Percentiles rank a stretch among this genome's conserved stretches.
Conservation (phyloP, 1,140 invertebrate genomes). For the Hermatobates lingyangjiaoensis region DNA sequence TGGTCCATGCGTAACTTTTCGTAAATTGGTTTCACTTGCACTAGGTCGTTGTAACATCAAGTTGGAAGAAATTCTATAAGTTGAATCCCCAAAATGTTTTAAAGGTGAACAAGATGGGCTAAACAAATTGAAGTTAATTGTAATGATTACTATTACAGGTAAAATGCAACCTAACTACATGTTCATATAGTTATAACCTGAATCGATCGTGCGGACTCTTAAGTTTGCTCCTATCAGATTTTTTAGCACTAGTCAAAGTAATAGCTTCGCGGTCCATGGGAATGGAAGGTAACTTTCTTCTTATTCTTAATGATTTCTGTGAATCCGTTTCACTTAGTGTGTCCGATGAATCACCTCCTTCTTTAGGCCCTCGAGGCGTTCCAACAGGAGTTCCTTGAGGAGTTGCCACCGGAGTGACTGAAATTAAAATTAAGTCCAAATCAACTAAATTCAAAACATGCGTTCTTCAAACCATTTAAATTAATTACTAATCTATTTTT, state of each 20-base stretch:
- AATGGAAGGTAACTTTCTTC: slow-evolving; percentile 34
- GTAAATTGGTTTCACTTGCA: slow-evolving; percentile 29
- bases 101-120: slow-evolving; percentile 20
- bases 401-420: slow-evolving; percentile 22
- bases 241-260: slow-evolving; percentile 27
- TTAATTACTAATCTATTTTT: too few relatives aligned
- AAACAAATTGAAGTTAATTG: too few relatives aligned
- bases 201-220: slow-evolving; percentile 17
- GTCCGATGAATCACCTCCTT: slow-evolving; percentile 29
- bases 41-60: slow-evolving; percentile 25
- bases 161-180: too few relatives aligned
- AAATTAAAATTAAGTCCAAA: neutral
- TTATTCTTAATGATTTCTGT: slow-evolving; percentile 30
- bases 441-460: too few relatives aligned
- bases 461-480: too few relatives aligned
- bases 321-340: slow-evolving; percentile 33
- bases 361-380: slow-evolving; percentile 24
- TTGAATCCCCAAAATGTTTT: slow-evolving; percentile 26
- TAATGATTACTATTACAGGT: too few relatives aligned
- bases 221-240: slow-evolving; percentile 17
- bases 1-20: slow-evolving; percentile 24
- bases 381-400: slow-evolving; percentile 26
- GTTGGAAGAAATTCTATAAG: slow-evolving; percentile 19
- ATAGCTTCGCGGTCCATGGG: slow-evolving; percentile 35
- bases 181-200: too few relatives aligned